phyloP scores from a whole-genome alignment of 2,888 invertebrate species.

The Cerceris rybyensis region DNA sequence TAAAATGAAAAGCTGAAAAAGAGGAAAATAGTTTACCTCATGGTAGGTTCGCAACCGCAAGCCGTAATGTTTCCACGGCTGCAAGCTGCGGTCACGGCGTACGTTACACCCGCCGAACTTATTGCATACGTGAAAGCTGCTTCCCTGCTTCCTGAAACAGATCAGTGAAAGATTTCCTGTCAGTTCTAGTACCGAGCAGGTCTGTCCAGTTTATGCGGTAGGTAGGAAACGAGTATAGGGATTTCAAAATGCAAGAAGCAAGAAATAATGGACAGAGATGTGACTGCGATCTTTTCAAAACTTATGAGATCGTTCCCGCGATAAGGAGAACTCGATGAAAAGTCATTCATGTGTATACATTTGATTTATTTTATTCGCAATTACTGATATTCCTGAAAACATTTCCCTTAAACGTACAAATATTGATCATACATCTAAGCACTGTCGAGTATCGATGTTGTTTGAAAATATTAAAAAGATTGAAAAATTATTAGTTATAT shows the following conservation, averaged over 20 bases:
- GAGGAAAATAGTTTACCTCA: slow-evolving; percentile 70
- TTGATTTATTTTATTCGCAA: too few species aligned
- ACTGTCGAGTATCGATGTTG: too few species aligned
- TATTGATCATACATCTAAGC: too few species aligned
- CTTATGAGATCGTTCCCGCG: too few species aligned
- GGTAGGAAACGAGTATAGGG: slow-evolving; percentile 33
- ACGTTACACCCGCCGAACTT: slow-evolving; percentile 95
- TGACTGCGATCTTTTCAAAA: not conserved
- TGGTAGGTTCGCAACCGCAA: slow-evolving; percentile 87
- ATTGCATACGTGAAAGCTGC: slow-evolving; percentile 97
- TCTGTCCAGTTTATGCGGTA: slow-evolving; percentile 50
- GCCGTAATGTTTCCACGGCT: slow-evolving; percentile 93
- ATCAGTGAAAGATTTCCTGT: slow-evolving; percentile 57
- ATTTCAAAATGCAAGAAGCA: slow-evolving; percentile 34
- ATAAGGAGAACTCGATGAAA: too few species aligned
- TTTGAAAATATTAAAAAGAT: too few species aligned
- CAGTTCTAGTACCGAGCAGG: slow-evolving; percentile 44
- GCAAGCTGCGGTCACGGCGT: slow-evolving; percentile 95
- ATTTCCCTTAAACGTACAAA: too few species aligned
- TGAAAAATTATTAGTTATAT: too few species aligned
- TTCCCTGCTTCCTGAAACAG: slow-evolving; percentile 91
- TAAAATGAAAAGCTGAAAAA: slow-evolving; percentile 3
- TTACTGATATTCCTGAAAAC: too few species aligned
- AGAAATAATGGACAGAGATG: not conserved
- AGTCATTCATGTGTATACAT: too few species aligned